Evolutionary conservation across 2,888 invertebrate species (phyloP), one percentile per base, ranked within the genome.

Genomic region (Diachrysia chrysitis): DNA sequence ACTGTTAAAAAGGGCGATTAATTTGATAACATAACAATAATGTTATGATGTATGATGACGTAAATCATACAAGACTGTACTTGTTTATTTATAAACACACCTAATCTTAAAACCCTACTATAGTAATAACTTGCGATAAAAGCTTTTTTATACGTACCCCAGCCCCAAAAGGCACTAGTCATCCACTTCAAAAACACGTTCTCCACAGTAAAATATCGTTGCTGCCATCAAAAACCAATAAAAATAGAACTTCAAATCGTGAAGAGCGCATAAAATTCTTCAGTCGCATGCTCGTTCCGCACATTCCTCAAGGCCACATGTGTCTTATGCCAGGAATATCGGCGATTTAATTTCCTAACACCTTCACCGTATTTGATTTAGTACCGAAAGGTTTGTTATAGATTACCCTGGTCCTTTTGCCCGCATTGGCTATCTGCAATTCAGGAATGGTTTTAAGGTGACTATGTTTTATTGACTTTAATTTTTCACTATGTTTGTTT

Each of bases 231-330:
- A 64, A 77, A 64, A n/a, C 19, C 23, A 56, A 73, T 75, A 73
- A 69, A 76, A 77, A 62, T 77, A 73, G 64, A 77, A 75, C 21
- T 73, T 53, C 64, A 64, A 68, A 77, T 68, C 63, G 59, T 55
- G 25, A 62, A 60, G 78, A 77, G 60, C 51, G 54, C 57, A 73
- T 75, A 77, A 78, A 73, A 62, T 68, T 68, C 57, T 57, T 55
- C 12, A 64, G 29, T 64, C 54, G 12, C 48, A 51, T 29, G 19
- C 63, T 66, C 60, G 58, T 62, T 57, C 73, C 61, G 59, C 68
- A 77, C 73, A 67, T 74, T 63, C 53, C 35, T 63, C 74, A 77
- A 77, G 63, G 78, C 63, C 68, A 51, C 19, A 12, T 72, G 73
- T 25, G 2, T 25, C 25, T 25, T 25, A 2, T 25, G 25, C 25